Evolutionary conservation across 30 jellyfish, hydroid and myxozoan species (phyloP).

Genomic region (Catostylus mosaicus): DNA sequence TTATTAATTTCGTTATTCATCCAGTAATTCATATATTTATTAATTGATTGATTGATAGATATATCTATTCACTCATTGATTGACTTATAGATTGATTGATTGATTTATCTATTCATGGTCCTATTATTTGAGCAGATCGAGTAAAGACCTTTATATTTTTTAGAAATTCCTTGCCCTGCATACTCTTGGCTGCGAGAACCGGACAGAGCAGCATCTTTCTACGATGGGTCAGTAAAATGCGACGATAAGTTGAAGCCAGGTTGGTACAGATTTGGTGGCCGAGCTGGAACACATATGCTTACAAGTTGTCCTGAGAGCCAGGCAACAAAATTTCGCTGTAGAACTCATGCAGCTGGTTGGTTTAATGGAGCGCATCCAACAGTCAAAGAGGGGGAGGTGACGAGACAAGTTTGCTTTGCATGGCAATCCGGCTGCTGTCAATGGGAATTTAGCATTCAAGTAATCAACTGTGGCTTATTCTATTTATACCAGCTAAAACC

Average conservation of each 20-base stretch:
- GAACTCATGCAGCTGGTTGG: slow-evolving; percentile 8
- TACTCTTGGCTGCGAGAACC: not conserved
- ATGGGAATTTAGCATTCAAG: not conserved
- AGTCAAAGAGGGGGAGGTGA: not conserved
- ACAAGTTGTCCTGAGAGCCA: not conserved
- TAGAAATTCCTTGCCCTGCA: no score
- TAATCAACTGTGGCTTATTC: not conserved
- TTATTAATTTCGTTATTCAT: no score
- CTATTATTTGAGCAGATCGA: no score
- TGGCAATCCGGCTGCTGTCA: not conserved
- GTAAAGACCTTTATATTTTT: no score
- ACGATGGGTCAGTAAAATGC: not conserved
- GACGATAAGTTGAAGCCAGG: not conserved
- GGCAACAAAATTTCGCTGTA: not conserved
- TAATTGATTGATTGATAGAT: no score
- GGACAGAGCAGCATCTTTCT: not conserved
- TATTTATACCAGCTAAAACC: not conserved
- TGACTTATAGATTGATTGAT: no score
- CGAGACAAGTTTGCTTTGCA: slow-evolving; percentile 1
- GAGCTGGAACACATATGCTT: slow-evolving; percentile 10
- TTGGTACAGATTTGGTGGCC: slow-evolving; percentile 1
- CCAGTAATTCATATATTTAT: no score
- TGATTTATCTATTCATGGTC: no score
- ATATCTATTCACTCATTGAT: no score
- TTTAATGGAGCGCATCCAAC: not conserved